Evolutionary conservation across 37 sponge, comb jelly and placozoan species (phyloP), one percentile per base, ranked within the genome.

Genomic region (Beroe ovata): DNA sequence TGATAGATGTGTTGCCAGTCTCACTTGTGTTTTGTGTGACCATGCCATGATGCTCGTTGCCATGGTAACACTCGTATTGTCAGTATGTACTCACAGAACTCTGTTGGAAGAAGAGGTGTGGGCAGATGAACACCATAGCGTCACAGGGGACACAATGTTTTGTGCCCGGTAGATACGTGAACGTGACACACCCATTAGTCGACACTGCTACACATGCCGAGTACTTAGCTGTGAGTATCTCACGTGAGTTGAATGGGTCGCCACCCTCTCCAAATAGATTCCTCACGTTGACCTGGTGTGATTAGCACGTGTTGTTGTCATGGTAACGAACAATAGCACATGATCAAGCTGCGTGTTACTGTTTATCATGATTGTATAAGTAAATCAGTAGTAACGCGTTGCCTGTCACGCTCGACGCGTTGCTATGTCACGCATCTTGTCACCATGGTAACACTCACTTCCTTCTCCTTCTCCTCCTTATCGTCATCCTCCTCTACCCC

Each of bases 141-240:
- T 77, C 84, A 23, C 84, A 77, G 3, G 84, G 6, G 19, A 21
- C n/a, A 25, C 84, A 77, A 0, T 77, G 36, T 41, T 41, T 77
- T 6, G 84, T 33, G 0, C 84, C 84, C 11, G 42, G 21, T 19
- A 77, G 38, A 40, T 36, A 22, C 28, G 54, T 36, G 21, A 77
- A 77, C 11, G 84, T 77, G 47, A 77, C 33, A 40, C 84, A 77
- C 16, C 33, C 54, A 23, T 77, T 77, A 22, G 84, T 77, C 0
- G 84, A 77, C 23, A 77, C 41, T 23, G 26, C 84, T 1, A 77
- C 84, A 6, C 36, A 38, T 3, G 84, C 84, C 18, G 54, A 16
- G 47, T 77, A 77, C 54, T 77, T 77, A 42, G 84, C 42, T 39
- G 84, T 77, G 11, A 77, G 26, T 38, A 77, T 39, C 54, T 77